phyloP scores from a whole-genome alignment of 2,888 invertebrate species.

The Drosophila quasianomalipes region DNA sequence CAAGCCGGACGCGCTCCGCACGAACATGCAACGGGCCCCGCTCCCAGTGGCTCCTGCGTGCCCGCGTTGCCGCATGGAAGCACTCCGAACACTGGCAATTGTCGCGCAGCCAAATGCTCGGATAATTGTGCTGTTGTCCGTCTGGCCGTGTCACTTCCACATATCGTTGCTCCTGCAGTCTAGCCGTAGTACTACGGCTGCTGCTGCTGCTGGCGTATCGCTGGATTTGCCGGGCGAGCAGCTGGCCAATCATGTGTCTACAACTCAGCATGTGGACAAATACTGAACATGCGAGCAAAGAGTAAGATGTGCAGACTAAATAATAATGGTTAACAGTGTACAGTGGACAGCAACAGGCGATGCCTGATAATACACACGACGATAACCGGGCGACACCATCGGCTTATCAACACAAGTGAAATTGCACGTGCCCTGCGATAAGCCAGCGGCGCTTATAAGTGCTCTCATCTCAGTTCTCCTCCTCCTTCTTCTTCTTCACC shows the following conservation, averaged over 20 bases:
- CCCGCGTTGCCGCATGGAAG: slow-evolving; percentile 88
- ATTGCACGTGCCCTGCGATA: slow-evolving; percentile 32
- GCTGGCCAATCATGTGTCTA: slow-evolving; percentile 59
- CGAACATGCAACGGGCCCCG: slow-evolving; percentile 86
- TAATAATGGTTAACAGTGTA: slow-evolving; percentile 3
- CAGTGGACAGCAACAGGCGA: slow-evolving; percentile 39
- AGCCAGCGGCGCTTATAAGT: slow-evolving; percentile 16
- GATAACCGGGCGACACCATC: background rate
- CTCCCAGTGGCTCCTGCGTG: slow-evolving; percentile 88
- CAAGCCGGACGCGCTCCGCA: slow-evolving; percentile 49
- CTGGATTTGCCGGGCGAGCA: slow-evolving; percentile 15
- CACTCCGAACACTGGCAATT: slow-evolving; percentile 90
- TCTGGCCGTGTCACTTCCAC: slow-evolving; percentile 53
- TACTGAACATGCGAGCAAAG: slow-evolving; percentile 33
- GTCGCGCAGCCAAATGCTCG: slow-evolving; percentile 90
- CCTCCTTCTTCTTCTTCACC: background rate
- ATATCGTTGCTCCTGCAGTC: slow-evolving; percentile 46
- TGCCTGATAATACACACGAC: slow-evolving; percentile 30
- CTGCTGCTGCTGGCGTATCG: slow-evolving; percentile 36
- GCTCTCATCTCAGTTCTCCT: slow-evolving; percentile 25
- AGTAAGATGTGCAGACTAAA: background rate
- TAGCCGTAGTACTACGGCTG: slow-evolving; percentile 36
- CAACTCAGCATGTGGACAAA: slow-evolving; percentile 65
- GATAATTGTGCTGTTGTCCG: slow-evolving; percentile 86
- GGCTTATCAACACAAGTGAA: slow-evolving; percentile 40